phyloP scores from a whole-genome alignment of 2,113 vertebrate species.

The Maccullochella peelii region DNA sequence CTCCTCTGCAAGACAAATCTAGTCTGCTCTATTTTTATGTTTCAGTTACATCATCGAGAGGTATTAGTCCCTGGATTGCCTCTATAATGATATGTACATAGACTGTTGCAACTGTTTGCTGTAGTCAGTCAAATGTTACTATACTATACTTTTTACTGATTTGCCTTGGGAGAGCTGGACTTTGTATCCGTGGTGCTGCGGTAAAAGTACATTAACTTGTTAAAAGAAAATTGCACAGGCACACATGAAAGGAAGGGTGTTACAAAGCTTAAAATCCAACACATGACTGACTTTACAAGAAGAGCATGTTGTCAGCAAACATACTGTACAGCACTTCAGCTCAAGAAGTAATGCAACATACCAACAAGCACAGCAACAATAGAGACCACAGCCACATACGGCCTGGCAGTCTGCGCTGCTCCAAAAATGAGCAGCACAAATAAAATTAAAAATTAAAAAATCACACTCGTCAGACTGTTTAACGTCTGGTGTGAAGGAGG shows the following conservation, averaged over 20 bases:
- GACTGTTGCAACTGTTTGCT: conserved; percentile 19
- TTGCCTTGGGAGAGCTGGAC: conserved; percentile 1
- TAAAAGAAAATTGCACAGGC: conserved; percentile 39
- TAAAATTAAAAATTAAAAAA: conserved; percentile 11
- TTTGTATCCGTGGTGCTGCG: not conserved
- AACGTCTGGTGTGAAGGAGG: conserved; percentile 47
- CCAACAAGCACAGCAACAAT: conserved; percentile 36
- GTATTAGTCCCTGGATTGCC: conserved; percentile 39
- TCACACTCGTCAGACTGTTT: conserved; percentile 39
- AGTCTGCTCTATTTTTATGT: conserved; percentile 58
- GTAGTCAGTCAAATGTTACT: conserved; percentile 18
- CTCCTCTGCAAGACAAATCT: conserved; percentile 49
- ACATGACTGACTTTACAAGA: conserved; percentile 32
- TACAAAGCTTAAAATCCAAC: conserved; percentile 37
- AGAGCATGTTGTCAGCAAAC: conserved; percentile 54
- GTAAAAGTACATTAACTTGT: conserved; percentile 21
- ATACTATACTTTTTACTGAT: conserved; percentile 12
- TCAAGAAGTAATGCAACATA: conserved; percentile 39
- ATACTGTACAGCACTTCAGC: conserved; percentile 16
- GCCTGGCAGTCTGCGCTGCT: conserved; percentile 39
- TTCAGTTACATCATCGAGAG: conserved; percentile 42
- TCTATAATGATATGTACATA: conserved; percentile 16
- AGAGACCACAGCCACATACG: not conserved
- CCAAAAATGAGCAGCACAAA: conserved; percentile 52
- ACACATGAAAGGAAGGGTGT: conserved; percentile 38